These are phyloP conservation scores for Operophtera brumata DNA, from an alignment of 2,888 invertebrate genomes.

Conservation along the genomic window DNA sequence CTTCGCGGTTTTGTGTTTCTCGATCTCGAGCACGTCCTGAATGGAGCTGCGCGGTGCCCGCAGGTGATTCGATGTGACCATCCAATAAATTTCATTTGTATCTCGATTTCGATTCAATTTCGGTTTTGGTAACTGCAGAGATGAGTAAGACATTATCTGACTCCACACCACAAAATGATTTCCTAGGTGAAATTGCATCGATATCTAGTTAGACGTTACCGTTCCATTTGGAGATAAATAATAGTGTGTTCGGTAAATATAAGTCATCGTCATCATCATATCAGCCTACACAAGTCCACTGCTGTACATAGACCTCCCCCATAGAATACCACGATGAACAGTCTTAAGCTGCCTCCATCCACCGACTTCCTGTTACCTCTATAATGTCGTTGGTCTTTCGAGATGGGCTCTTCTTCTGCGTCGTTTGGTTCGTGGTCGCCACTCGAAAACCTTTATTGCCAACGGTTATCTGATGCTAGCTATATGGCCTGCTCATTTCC, in stretches of 20 bases:
- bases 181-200: constrained; percentile 36
- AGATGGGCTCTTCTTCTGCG: too few species aligned
- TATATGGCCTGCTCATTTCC: too few species aligned
- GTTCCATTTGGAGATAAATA: background rate
- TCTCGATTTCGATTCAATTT: constrained; percentile 64
- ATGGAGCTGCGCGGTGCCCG: constrained; percentile 47
- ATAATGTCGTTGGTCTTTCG: too few species aligned
- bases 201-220: constrained; percentile 6
- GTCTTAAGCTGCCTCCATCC: too few species aligned
- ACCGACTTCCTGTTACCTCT: too few species aligned
- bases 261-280: too few species aligned
- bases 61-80: constrained; percentile 59
- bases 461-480: too few species aligned
- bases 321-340: too few species aligned
- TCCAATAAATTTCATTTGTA: constrained; percentile 60
- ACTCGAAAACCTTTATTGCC: too few species aligned
- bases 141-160: constrained; percentile 64
- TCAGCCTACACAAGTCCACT: too few species aligned
- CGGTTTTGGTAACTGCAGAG: constrained; percentile 52
- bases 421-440: too few species aligned
- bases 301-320: too few species aligned
- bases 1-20: constrained; percentile 78
- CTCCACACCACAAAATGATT: constrained; percentile 50
- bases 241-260: constrained; percentile 12
- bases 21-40: constrained; percentile 67